Percentiles rank a stretch among this genome's conserved stretches.
These are phyloP conservation scores for Epistrophella euchroma DNA, from an alignment of 2,888 invertebrate species.

Conservation along the genomic window DNA sequence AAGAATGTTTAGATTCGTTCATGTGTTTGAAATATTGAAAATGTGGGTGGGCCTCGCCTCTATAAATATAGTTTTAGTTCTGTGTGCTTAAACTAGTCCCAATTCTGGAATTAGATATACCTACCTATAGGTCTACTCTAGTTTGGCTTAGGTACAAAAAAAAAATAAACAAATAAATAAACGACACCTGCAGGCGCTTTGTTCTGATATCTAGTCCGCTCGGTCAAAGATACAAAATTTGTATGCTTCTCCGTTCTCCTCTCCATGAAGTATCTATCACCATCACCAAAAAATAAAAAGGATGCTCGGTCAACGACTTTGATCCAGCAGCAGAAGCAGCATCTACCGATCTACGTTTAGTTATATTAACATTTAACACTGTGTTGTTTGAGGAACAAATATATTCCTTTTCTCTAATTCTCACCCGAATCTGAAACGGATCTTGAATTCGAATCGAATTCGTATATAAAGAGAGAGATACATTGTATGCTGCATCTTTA, in stretches of 20 bases:
- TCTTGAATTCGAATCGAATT: slow-evolving; percentile 63
- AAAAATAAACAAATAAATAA: slow-evolving; percentile 14
- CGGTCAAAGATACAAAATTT: slow-evolving; percentile 5
- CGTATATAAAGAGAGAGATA: slow-evolving; percentile 23
- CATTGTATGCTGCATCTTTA: slow-evolving; percentile 25
- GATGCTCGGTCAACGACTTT: slow-evolving; percentile 71
- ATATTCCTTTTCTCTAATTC: slow-evolving; percentile 66
- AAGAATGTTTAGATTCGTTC: no score
- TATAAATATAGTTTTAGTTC: neutral
- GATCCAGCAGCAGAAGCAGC: slow-evolving; percentile 37
- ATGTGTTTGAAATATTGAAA: neutral
- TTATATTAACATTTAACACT: slow-evolving; percentile 4
- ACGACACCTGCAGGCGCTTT: slow-evolving; percentile 59
- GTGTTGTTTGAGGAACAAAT: slow-evolving; percentile 64
- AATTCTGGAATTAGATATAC: slow-evolving; percentile 5
- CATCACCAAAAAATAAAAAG: slow-evolving; percentile 34
- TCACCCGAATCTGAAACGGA: slow-evolving; percentile 67
- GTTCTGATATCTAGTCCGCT: neutral
- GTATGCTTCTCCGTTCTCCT: neutral
- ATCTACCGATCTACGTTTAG: slow-evolving; percentile 10
- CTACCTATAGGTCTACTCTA: neutral
- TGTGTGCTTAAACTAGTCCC: slow-evolving; percentile 12
- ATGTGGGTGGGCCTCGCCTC: slow-evolving; percentile 4
- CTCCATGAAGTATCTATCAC: neutral
- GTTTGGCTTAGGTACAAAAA: slow-evolving; percentile 4